Evolutionary conservation across 1,140 invertebrate species (phyloP), one percentile per base, ranked within the genome.

Genomic region (Vollenhovia emeryi): DNA sequence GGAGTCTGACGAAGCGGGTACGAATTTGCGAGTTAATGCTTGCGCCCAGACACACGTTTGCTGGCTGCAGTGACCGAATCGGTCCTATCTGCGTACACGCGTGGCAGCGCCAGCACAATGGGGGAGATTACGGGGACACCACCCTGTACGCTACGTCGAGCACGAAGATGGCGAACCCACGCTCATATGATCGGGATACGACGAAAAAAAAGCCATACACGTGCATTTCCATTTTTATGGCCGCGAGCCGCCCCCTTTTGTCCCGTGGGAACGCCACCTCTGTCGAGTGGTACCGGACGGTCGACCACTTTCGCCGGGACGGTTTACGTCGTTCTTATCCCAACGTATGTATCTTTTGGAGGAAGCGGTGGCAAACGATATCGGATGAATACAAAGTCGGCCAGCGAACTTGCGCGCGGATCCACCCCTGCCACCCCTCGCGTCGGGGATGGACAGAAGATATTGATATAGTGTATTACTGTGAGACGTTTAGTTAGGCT

Each of bases 21-120:
- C 45, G 59, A 15, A 86, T 84, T 78, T 73, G 40, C 80, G 43
- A 59, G 48, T 48, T 50, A 52, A 66, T 69, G 27, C 21, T 50
- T 55, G 59, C 43, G 36, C 27, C 40, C 40, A 68, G 43, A 83
- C 24, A 48, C 40, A 15, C 43, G 57, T 88, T 88, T 62, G 18
- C 50, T 36, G 45, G 55, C 18, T 59, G 48, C 80, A 73, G 50
- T 87, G 87, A 64, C 73, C 85, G 76, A 89, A 89, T 80, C 48
- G 76, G 52, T 87, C 69, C 85, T 90, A 90, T 90, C 89, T 87
- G 88, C 75, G 88, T 87, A 87, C 76, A 90, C 88, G 89, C 89
- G 87, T 85, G 80, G 76, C 50, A 68, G 89, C 75, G 84, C 85
- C 78, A 40, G 69, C 82, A 92, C 87, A 92, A 91, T 92, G 71